Conservation (phyloP, 2,888 invertebrate species). For the Liodrosophila aerea region DNA sequence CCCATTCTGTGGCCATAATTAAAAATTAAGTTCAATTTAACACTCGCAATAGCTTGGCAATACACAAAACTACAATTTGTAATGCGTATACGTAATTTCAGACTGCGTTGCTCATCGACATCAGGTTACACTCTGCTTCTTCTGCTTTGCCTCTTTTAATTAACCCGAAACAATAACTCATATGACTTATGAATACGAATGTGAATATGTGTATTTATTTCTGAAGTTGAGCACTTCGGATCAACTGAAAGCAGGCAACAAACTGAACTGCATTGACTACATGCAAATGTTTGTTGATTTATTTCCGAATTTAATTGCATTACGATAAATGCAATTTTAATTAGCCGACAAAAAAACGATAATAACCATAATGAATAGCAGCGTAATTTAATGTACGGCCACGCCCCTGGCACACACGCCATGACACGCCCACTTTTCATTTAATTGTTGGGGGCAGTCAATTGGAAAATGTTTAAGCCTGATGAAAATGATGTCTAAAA, state of each 20-base stretch:
- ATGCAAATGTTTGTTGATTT: constrained; percentile 44
- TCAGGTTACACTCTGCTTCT: background rate
- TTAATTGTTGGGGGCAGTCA: constrained; percentile 53
- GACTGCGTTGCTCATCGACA: constrained; percentile 1
- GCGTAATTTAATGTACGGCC: constrained; percentile 23
- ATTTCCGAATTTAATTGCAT: constrained; percentile 50
- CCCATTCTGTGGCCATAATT: constrained; percentile 60
- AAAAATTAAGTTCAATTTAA: constrained; percentile 76
- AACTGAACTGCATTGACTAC: background rate
- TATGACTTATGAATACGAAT: constrained; percentile 41
- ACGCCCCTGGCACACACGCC: constrained; percentile 34
- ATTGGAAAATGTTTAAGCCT: constrained; percentile 46
- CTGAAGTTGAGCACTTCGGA: constrained; percentile 9
- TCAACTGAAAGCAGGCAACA: no score
- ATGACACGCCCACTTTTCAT: constrained; percentile 46
- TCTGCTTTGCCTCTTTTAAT: constrained; percentile 32
- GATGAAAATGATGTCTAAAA: constrained; percentile 32
- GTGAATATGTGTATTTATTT: background rate
- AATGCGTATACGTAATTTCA: constrained; percentile 44
- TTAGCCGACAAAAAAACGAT: constrained; percentile 30
- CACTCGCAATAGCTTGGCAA: constrained; percentile 46
- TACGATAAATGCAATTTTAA: constrained; percentile 65
- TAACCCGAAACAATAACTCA: constrained; percentile 38
- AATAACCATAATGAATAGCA: no score
- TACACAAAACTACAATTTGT: constrained; percentile 46